Evolutionary conservation across 2,888 invertebrate species (phyloP).

Genomic region (Philhelius pedissequus): DNA sequence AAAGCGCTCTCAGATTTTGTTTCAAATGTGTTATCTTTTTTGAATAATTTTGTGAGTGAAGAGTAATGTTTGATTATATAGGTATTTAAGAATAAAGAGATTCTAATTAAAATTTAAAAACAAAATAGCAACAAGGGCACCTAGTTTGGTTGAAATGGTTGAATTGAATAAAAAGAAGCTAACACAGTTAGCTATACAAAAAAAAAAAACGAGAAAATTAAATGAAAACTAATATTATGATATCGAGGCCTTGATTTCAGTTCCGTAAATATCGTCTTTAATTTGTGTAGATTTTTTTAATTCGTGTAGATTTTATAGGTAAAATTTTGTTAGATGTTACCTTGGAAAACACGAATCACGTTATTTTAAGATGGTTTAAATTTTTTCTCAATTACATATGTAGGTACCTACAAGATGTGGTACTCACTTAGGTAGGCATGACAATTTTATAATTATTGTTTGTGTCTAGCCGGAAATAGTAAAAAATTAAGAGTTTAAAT

Average conservation of each 20-base stretch:
- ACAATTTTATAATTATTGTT: no score
- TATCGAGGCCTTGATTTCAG: neutral
- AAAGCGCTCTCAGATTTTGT: conserved; percentile 27
- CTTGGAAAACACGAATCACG: neutral
- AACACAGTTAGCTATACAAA: neutral
- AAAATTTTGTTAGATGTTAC: neutral
- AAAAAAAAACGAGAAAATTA: neutral
- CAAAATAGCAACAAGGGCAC: conserved; percentile 3
- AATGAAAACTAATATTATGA: neutral
- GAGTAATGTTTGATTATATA: conserved; percentile 54
- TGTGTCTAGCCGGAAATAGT: no score
- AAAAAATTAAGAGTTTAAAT: no score
- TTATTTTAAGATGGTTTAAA: neutral
- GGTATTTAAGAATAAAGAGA: conserved; percentile 37
- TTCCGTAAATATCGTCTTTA: neutral
- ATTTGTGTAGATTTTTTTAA: neutral
- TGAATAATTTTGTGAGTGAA: conserved; percentile 15
- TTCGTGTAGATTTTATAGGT: neutral
- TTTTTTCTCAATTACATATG: neutral
- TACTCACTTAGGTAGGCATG: no score
- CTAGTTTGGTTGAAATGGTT: neutral
- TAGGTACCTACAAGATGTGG: no score
- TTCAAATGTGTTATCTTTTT: conserved; percentile 6
- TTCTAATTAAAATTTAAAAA: conserved; percentile 13
- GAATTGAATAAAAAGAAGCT: neutral